A percentile compares a stretch with the other conserved stretches of the same genome.
These are phyloP conservation scores for Elachura formosa DNA, from an alignment of 2,113 vertebrate genomes.

Conservation along the genomic window DNA sequence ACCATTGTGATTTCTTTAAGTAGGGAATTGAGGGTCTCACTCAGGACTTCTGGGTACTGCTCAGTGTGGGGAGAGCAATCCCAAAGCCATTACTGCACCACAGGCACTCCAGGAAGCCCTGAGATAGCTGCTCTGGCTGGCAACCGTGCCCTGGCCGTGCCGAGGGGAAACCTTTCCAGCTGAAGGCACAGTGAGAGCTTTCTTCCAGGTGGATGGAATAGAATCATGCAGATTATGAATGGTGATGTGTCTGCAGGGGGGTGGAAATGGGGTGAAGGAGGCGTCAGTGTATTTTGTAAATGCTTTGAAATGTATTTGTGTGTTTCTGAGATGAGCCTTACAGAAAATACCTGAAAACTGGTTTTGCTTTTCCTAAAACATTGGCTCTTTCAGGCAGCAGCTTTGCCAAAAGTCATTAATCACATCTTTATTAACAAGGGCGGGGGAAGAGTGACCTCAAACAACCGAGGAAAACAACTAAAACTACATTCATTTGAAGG, in stretches of 20 bases:
- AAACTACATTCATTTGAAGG: constrained; percentile 33
- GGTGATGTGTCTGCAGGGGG: not conserved
- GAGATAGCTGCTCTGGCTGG: not conserved
- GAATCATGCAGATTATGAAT: constrained; percentile 24
- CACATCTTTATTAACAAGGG: constrained; percentile 70
- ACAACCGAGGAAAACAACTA: constrained; percentile 69
- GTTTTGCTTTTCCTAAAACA: constrained; percentile 59
- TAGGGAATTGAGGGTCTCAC: not conserved
- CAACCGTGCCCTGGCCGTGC: accelerated
- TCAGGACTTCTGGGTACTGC: not conserved
- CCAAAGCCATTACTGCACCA: not conserved
- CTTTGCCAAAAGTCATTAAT: constrained; percentile 75
- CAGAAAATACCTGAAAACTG: constrained; percentile 69
- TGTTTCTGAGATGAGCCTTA: constrained; percentile 53
- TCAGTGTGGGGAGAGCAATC: not conserved
- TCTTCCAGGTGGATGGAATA: constrained; percentile 40
- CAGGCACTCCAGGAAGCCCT: not conserved
- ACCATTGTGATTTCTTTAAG: not conserved
- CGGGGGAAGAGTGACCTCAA: constrained; percentile 68
- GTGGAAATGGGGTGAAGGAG: not conserved
- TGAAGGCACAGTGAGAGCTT: constrained; percentile 13
- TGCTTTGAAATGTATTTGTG: constrained; percentile 66
- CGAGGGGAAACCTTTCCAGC: not conserved
- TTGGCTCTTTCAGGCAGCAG: constrained; percentile 47
- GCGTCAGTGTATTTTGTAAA: constrained; percentile 31